Conservation (phyloP, 2,888 invertebrate species). For the Oasisia sp. region DNA sequence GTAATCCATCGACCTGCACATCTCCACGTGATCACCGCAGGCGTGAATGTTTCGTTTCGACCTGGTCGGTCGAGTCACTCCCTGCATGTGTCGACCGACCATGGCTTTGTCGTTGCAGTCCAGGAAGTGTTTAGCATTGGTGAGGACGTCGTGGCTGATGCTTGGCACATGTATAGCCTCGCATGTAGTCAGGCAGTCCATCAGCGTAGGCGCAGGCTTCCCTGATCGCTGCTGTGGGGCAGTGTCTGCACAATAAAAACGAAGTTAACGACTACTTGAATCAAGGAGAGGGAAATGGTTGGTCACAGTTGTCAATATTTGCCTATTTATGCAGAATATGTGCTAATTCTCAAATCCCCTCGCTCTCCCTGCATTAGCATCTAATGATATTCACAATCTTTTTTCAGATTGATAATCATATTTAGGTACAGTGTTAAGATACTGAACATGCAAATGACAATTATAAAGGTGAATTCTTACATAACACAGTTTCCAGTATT, state of each 20-base stretch:
- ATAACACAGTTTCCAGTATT: no score
- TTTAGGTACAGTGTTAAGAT: no score
- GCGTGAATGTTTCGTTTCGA: neutral
- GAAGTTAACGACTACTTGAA: neutral
- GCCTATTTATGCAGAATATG: no score
- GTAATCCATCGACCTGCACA: neutral
- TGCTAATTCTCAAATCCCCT: no score
- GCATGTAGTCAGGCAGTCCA: neutral
- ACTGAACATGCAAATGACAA: no score
- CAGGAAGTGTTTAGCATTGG: neutral
- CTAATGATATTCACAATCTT: no score
- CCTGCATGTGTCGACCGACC: neutral
- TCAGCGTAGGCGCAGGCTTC: neutral
- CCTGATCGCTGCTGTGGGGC: neutral
- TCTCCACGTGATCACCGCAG: neutral
- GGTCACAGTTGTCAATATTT: no score
- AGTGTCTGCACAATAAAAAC: neutral
- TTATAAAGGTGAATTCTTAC: no score
- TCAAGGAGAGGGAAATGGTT: no score
- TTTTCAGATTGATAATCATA: no score
- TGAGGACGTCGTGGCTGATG: neutral
- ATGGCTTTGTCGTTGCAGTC: slow-evolving; percentile 13
- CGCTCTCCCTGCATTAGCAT: no score
- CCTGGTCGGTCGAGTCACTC: neutral
- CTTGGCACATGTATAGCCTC: neutral